A percentile compares a stretch with the other conserved stretches of the same genome.
Conservation (phyloP, 2,888 invertebrate genomes). For the Sinohyriopsis cumingii region DNA sequence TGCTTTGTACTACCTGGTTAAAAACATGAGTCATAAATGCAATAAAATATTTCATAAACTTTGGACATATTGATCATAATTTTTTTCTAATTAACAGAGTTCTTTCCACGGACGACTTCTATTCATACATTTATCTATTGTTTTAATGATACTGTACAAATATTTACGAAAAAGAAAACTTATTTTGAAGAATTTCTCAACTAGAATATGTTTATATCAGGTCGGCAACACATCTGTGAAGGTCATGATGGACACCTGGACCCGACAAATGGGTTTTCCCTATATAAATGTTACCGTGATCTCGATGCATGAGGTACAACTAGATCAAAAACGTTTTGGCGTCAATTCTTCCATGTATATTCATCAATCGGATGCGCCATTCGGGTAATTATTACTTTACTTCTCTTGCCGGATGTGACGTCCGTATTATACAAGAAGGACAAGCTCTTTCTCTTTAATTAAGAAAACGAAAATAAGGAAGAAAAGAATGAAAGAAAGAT, state of each 20-base stretch:
- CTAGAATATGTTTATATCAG: not conserved
- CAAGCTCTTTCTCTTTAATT: too few relatives aligned
- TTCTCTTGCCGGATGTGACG: too few relatives aligned
- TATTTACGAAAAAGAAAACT: not conserved
- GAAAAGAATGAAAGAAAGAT: too few relatives aligned
- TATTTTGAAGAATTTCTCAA: not conserved
- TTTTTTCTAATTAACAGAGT: too few relatives aligned
- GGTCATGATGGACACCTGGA: constrained; percentile 68
- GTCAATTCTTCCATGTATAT: constrained; percentile 29
- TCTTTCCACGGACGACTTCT: too few relatives aligned
- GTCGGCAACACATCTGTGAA: constrained; percentile 34
- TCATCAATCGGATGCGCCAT: constrained; percentile 32
- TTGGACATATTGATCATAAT: too few relatives aligned
- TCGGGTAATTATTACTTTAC: constrained; percentile 27
- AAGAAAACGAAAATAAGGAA: too few relatives aligned
- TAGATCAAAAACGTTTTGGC: constrained; percentile 53
- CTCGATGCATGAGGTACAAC: constrained; percentile 5
- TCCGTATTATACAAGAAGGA: too few relatives aligned
- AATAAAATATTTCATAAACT: too few relatives aligned
- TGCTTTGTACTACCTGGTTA: too few relatives aligned
- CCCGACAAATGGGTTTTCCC: constrained; percentile 66
- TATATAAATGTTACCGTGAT: constrained; percentile 50
- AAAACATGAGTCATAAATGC: too few relatives aligned
- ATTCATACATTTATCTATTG: too few relatives aligned
- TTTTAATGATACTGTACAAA: not conserved